Evolutionary conservation across 2,113 vertebrate species (phyloP).

Genomic region (Cygnus buccinator): DNA sequence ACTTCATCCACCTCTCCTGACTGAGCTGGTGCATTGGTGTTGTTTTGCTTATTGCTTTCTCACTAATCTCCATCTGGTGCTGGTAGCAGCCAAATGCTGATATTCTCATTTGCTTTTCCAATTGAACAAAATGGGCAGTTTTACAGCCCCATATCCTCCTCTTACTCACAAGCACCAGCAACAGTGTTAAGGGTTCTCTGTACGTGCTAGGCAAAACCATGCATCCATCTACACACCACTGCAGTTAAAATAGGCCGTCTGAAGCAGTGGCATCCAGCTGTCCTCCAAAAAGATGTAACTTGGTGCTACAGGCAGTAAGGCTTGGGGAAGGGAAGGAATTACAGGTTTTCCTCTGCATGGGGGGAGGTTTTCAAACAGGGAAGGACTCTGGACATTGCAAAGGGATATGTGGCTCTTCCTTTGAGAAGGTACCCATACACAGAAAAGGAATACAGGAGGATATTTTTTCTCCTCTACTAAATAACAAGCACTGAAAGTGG

Average conservation of each 20-base stretch:
- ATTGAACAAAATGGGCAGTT: neutral
- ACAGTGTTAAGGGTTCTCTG: neutral
- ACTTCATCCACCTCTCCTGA: neutral
- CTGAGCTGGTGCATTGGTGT: neutral
- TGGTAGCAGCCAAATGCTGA: neutral
- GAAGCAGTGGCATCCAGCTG: neutral
- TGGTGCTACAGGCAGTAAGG: neutral
- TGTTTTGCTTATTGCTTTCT: neutral
- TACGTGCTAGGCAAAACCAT: neutral
- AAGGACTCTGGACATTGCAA: neutral
- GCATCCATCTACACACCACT: neutral
- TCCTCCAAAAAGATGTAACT: neutral
- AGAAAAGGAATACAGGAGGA: neutral
- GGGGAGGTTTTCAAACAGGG: neutral
- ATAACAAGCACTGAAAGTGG: neutral
- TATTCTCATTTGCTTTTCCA: neutral
- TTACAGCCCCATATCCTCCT: neutral
- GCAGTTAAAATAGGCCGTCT: accelerated
- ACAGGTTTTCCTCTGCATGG: neutral
- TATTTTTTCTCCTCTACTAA: neutral
- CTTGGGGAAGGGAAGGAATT: neutral
- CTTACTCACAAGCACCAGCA: neutral
- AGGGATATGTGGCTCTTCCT: neutral
- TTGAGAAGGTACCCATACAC: neutral
- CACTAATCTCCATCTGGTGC: neutral